Conservation (phyloP, 1,140 invertebrate species). For the Sycophila sp. region DNA sequence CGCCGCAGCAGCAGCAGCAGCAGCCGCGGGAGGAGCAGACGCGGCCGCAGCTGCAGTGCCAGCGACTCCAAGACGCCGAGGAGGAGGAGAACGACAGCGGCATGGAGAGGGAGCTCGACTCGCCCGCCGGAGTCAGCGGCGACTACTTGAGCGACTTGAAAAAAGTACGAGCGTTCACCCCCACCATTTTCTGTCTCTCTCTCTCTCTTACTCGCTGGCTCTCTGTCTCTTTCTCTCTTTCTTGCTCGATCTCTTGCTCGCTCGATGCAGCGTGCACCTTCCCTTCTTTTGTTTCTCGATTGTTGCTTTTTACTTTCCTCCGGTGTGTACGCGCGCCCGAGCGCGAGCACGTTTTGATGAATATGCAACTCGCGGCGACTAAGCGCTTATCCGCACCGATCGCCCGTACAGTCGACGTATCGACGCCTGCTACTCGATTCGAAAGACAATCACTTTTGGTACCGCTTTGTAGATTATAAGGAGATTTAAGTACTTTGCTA, state of each 20-base stretch:
- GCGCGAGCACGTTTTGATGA: too few relatives aligned
- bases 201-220: neutral
- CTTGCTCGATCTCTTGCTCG: neutral
- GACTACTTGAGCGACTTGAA: constrained; percentile 52
- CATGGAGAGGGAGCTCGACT: constrained; percentile 61
- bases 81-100: constrained; percentile 60
- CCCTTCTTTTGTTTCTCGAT: neutral
- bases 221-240: neutral
- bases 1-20: constrained; percentile 37
- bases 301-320: neutral
- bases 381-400: too few relatives aligned
- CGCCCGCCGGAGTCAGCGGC: constrained; percentile 43
- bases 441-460: too few relatives aligned
- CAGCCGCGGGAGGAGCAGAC: neutral
- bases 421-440: too few relatives aligned
- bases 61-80: neutral
- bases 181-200: neutral
- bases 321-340: neutral
- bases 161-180: constrained; percentile 54
- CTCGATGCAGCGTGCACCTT: neutral
- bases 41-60: constrained; percentile 40
- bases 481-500: too few relatives aligned
- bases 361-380: too few relatives aligned
- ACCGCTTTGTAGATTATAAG: too few relatives aligned
- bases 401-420: too few relatives aligned